Evolutionary conservation across 2,113 vertebrate genomes (phyloP).

Genomic region (Addax nasomaculatus): DNA sequence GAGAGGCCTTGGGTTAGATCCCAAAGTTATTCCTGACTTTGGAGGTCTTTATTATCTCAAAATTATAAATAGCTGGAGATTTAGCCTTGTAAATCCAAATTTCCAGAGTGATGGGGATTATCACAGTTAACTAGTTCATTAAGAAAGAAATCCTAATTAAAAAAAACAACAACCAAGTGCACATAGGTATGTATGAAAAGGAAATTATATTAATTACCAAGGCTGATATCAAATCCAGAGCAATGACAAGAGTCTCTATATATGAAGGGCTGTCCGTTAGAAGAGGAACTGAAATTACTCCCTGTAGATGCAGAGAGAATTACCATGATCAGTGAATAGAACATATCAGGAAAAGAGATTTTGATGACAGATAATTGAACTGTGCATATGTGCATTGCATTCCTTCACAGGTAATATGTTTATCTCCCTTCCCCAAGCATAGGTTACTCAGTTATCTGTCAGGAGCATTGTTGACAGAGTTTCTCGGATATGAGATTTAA

Average conservation of each 20-base stretch:
- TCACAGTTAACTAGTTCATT: neutral
- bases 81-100: neutral
- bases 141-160: slow-evolving; percentile 3
- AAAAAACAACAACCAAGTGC: neutral
- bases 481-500: neutral
- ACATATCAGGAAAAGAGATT: neutral
- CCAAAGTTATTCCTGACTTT: neutral
- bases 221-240: neutral
- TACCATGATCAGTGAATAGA: neutral
- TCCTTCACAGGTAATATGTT: neutral
- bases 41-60: neutral
- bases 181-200: neutral
- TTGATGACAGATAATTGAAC: neutral
- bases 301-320: neutral
- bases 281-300: neutral
- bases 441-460: neutral
- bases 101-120: neutral
- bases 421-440: neutral
- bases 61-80: neutral
- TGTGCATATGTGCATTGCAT: neutral
- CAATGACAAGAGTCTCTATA: neutral
- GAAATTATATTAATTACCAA: neutral
- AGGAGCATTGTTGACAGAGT: neutral
- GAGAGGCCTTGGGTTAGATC: neutral
- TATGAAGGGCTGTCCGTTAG: neutral